Percentiles rank a stretch among this genome's conserved stretches.
These are phyloP conservation scores for Progne subis DNA, from an alignment of 2,113 vertebrate species.

Conservation along the genomic window DNA sequence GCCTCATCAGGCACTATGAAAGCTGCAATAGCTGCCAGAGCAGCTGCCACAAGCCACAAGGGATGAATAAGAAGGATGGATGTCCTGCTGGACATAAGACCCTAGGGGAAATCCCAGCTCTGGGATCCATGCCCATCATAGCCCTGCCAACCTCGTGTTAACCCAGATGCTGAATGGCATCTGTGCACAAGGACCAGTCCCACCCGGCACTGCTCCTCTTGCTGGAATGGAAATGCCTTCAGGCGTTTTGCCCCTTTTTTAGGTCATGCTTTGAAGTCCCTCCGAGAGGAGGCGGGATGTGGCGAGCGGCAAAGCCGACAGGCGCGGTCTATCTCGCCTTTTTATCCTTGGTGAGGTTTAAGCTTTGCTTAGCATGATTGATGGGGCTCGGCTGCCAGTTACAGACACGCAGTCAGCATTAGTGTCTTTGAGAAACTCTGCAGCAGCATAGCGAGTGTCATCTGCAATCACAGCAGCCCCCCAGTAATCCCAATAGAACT, in stretches of 20 bases:
- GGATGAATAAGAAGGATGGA: background rate
- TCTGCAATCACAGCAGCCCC: background rate
- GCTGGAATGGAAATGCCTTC: background rate
- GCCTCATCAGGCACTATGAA: background rate
- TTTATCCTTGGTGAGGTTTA: background rate
- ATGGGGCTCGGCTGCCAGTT: background rate
- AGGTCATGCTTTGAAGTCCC: slow-evolving; percentile 7
- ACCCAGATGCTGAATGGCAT: background rate
- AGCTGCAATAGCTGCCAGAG: background rate
- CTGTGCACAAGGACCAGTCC: background rate
- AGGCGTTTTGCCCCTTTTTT: background rate
- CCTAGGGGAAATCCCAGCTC: background rate
- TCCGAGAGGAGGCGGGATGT: background rate
- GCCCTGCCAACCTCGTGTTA: background rate
- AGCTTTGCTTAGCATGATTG: slow-evolving; percentile 40
- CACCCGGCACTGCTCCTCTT: background rate
- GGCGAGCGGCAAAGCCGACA: background rate
- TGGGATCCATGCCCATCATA: background rate
- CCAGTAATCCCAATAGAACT: background rate
- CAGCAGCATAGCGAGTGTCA: background rate
- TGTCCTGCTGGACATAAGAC: background rate
- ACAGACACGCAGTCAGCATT: background rate
- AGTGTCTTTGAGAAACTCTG: slow-evolving; percentile 3
- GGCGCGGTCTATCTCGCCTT: background rate
- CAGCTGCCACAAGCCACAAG: background rate